Evolutionary conservation across 1,140 invertebrate species (phyloP).

Genomic region (Drosophila truncata): DNA sequence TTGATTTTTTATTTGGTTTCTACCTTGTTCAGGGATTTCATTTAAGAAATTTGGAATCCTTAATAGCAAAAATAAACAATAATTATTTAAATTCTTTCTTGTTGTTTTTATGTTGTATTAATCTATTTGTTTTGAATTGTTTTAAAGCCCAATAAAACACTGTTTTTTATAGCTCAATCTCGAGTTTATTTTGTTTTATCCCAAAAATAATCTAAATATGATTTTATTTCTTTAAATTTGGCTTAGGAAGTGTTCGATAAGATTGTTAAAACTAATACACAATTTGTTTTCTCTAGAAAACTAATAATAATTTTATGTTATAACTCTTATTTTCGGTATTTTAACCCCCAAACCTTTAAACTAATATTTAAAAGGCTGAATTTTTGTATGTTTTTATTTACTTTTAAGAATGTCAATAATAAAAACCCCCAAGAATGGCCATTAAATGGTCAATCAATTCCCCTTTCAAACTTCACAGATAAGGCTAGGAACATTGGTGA

Average conservation of each 20-base stretch:
- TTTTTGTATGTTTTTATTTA: neutral
- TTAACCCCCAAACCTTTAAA: neutral
- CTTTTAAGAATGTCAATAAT: neutral
- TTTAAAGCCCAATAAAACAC: neutral
- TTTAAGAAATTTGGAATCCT: neutral
- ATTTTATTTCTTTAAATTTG: neutral
- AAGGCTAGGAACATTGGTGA: constrained; percentile 27
- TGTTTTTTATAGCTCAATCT: neutral
- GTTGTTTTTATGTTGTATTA: neutral
- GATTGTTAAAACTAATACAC: neutral
- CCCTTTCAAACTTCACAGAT: neutral
- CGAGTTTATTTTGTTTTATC: neutral
- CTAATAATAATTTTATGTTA: neutral
- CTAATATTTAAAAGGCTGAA: neutral
- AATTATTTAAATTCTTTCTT: too few relatives aligned
- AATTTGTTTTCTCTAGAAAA: neutral
- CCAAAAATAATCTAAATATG: neutral
- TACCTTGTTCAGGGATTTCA: neutral
- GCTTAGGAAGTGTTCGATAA: neutral
- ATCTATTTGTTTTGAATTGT: neutral
- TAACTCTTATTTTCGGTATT: neutral
- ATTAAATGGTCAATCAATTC: constrained; percentile 56
- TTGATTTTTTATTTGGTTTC: neutral
- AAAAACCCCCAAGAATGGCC: constrained; percentile 8
- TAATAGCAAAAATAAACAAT: neutral